Percentiles rank a stretch among this genome's conserved stretches.
These are phyloP conservation scores for Platysternon megacephalum DNA, from an alignment of 2,113 vertebrate genomes.

Conservation along the genomic window DNA sequence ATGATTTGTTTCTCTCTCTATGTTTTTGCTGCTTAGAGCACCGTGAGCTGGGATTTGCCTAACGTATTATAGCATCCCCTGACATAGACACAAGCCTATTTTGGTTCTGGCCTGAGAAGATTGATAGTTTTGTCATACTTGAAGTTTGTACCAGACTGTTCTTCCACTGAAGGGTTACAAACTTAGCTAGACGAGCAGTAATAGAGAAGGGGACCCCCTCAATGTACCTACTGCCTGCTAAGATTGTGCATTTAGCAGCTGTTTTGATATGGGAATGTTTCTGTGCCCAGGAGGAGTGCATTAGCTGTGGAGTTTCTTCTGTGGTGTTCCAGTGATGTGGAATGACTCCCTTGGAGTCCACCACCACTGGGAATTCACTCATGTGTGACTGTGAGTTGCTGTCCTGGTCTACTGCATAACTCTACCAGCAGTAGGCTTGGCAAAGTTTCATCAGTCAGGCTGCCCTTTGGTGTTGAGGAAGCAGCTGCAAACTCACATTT, in stretches of 20 bases:
- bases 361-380: neutral
- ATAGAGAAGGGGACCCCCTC: neutral
- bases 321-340: neutral
- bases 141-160: neutral
- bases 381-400: slow-evolving; percentile 20
- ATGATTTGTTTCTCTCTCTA: neutral
- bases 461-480: slow-evolving; percentile 63
- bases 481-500: slow-evolving; percentile 59
- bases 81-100: neutral
- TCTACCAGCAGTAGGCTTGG: slow-evolving; percentile 24
- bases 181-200: neutral
- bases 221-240: neutral
- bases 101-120: neutral
- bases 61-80: neutral
- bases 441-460: slow-evolving; percentile 43
- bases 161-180: neutral
- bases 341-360: slow-evolving; percentile 21
- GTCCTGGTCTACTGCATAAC: neutral
- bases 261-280: neutral
- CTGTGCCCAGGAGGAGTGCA: neutral
- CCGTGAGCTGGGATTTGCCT: neutral
- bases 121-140: neutral
- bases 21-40: neutral
- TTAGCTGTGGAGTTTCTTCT: neutral
- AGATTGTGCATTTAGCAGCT: neutral